Base-by-base conservation (phyloP, 2,113 vertebrate species). In the Manacus vitellinus region DNA sequence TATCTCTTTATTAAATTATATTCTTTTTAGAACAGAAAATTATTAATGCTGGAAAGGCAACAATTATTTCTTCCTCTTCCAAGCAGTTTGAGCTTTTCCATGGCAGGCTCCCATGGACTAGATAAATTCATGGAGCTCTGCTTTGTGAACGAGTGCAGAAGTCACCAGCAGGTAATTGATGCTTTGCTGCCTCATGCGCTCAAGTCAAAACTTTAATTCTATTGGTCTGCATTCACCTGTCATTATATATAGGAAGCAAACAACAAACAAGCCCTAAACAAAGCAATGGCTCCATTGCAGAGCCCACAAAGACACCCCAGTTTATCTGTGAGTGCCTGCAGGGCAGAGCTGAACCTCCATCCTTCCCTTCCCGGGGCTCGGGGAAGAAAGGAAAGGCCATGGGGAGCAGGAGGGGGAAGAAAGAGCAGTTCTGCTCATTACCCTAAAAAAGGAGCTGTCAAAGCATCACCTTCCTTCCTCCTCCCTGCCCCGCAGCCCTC, bases 391-490 rank as follows among this genome's bases (percentile, higher is more conserved):
- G 87, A 96, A 95, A 95, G 70, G 67, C 41, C 4, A 4, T 3
- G 30, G 56, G 22, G 41, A 72, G 78, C 62, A 80, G 79, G 39
- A 62, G 30, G 1, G 61, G 82, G 75, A 89, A 89, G 81, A 94
- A 76, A 70, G 95, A 94, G 96, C 93, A 83, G 71, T 71, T 94
- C 80, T 95, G 94, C 94, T 87, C 93, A 51, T 97, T 97, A 97
- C 94, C 20, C 13, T 95, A 91, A 96, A 89, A 97, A 97, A 97
- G 93, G 75, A 96, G 96, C 97, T 88, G 78, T 94, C 93, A 91
- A 89, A 97, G 87, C 88, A 94, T 92, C 95, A 28, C 92, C 59
- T 85, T 56, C 92, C 97, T 97, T 96, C 91, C 97, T 95, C 96
- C 80, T 95, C 81, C 89, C 93, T 77, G 63, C 55, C 41, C 81